These are phyloP conservation scores for Belgica antarctica DNA, from an alignment of 2,888 invertebrate genomes.

Conservation along the genomic window DNA sequence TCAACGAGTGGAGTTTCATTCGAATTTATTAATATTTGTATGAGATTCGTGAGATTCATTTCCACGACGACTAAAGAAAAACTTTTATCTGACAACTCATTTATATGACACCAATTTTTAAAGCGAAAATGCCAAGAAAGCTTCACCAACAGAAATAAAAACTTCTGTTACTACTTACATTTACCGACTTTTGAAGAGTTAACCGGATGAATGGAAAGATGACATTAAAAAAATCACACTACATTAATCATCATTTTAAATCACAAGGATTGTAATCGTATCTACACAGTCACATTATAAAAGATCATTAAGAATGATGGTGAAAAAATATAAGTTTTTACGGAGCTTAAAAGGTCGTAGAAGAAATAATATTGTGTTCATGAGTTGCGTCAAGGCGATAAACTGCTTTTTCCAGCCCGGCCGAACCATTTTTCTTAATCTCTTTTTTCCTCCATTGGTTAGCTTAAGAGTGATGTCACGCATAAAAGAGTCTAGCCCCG, in stretches of 20 bases:
- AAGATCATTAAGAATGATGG: slow-evolving; percentile 4
- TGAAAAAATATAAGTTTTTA: not conserved
- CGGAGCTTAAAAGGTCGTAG: not conserved
- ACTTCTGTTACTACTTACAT: not conserved
- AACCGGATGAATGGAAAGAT: not conserved
- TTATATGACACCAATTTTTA: not conserved
- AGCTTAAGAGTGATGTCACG: no score
- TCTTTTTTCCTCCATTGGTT: no score
- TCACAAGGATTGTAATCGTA: not conserved
- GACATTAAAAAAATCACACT: not conserved
- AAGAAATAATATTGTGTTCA: not conserved
- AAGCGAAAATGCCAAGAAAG: not conserved
- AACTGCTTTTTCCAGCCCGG: no score
- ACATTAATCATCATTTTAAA: slow-evolving; percentile 29
- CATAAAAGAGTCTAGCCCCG: no score
- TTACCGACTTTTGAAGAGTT: not conserved
- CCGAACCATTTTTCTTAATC: no score
- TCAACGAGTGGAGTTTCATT: no score
- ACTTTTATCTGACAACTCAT: no score
- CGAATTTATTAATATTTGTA: no score
- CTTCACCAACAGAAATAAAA: slow-evolving; percentile 1
- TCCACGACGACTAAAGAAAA: no score
- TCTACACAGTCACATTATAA: slow-evolving; percentile 10
- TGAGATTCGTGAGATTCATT: not conserved
- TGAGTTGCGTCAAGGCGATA: not conserved